phyloP scores from a whole-genome alignment of 53 echinoderm and acorn worm genomes.

The Crossaster papposus region DNA sequence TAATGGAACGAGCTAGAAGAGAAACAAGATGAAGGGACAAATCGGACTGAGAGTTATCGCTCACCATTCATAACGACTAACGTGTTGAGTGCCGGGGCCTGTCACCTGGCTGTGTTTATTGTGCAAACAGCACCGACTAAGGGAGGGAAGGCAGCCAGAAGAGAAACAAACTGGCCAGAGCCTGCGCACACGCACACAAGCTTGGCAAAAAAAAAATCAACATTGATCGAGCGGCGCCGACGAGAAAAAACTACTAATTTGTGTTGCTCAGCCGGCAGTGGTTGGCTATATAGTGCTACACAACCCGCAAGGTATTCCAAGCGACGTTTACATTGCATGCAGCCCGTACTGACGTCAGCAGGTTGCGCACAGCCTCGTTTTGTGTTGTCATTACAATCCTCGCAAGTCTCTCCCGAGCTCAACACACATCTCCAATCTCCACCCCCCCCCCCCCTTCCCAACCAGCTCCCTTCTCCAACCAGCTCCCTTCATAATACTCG shows the following conservation, averaged over 20 bases:
- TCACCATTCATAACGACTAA: slow-evolving; percentile 50
- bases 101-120: slow-evolving; percentile 58
- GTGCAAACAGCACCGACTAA: slow-evolving; percentile 45
- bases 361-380: neutral
- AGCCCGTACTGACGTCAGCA: slow-evolving; percentile 33
- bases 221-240: slow-evolving; percentile 42
- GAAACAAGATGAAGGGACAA: slow-evolving; percentile 37
- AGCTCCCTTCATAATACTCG: neutral
- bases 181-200: neutral
- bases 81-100: slow-evolving; percentile 47
- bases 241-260: slow-evolving; percentile 35
- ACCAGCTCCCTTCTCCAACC: no score
- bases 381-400: slow-evolving; percentile 1
- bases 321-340: slow-evolving; percentile 25
- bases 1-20: slow-evolving; percentile 43
- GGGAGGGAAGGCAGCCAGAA: neutral
- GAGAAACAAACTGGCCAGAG: slow-evolving; percentile 32
- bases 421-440: slow-evolving; percentile 23
- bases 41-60: slow-evolving; percentile 33
- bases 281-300: no score
- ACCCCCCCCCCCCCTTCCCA: neutral
- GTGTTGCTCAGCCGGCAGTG: slow-evolving; percentile 49
- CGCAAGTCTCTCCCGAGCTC: neutral
- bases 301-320: slow-evolving; percentile 43
- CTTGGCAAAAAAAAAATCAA: neutral